Evolutionary conservation across 2,113 vertebrate genomes (phyloP).

Genomic region (Neotoma lepida): DNA sequence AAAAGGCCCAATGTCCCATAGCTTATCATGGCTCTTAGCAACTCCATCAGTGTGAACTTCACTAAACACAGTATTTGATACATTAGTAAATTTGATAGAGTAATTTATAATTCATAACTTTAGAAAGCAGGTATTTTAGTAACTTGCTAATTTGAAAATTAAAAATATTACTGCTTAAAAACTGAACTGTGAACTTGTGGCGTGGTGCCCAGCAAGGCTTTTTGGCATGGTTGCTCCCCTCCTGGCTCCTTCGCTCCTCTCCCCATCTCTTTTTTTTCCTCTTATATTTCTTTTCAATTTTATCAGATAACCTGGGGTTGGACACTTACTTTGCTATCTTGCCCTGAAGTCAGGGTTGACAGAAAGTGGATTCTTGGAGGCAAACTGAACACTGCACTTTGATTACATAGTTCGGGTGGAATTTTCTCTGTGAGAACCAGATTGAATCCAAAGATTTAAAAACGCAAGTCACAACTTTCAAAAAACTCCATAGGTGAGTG

Average conservation of each 20-base stretch:
- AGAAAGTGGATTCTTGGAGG: slow-evolving; percentile 56
- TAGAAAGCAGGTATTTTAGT: neutral
- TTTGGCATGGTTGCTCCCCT: neutral
- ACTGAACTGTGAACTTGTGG: neutral
- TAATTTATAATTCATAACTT: neutral
- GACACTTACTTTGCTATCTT: slow-evolving; percentile 58
- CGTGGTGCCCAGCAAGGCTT: neutral
- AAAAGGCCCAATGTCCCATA: neutral
- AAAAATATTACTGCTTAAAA: neutral
- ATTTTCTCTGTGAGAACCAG: slow-evolving; percentile 28
- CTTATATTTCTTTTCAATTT: neutral
- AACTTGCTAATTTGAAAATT: neutral
- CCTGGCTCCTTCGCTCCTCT: neutral
- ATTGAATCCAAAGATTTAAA: slow-evolving; percentile 26
- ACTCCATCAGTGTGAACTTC: neutral
- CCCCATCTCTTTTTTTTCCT: neutral
- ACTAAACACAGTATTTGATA: neutral
- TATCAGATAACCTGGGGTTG: slow-evolving; percentile 18
- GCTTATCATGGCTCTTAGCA: neutral
- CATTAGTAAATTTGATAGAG: slow-evolving; percentile 9
- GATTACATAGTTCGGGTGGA: neutral
- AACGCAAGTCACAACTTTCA: neutral
- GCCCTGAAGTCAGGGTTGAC: neutral
- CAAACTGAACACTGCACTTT: slow-evolving; percentile 48
- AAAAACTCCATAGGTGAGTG: neutral